phyloP scores from a whole-genome alignment of 2,797 vertebrate genomes.

The Poecile montanus region DNA sequence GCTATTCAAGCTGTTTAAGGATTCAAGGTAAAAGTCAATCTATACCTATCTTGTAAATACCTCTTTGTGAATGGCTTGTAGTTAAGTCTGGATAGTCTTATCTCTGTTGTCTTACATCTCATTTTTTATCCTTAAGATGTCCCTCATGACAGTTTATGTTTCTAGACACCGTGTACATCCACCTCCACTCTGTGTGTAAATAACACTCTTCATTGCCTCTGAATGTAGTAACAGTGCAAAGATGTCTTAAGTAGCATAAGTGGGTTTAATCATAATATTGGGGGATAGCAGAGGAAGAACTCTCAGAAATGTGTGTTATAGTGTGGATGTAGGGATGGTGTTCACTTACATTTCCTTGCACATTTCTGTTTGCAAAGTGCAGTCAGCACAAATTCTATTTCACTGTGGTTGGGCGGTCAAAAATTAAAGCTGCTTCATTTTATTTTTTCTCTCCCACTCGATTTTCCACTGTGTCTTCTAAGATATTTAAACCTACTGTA shows the following conservation, averaged over 20 bases:
- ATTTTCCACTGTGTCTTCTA: neutral
- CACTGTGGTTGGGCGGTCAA: neutral
- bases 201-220: neutral
- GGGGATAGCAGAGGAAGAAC: neutral
- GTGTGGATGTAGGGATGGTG: neutral
- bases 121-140: neutral
- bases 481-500: neutral
- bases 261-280: constrained; percentile 16
- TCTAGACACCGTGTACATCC: neutral
- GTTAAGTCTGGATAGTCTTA: neutral
- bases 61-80: neutral
- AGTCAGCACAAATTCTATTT: neutral
- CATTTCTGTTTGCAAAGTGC: neutral
- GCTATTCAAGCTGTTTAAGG: neutral
- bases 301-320: neutral
- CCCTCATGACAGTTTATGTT: neutral
- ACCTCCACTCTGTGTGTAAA: neutral
- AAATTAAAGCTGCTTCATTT: neutral
- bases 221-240: neutral
- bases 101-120: neutral
- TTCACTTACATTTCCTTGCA: neutral
- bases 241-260: constrained; percentile 4
- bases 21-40: neutral
- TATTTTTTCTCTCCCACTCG: rapidly evolving
- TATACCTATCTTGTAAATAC: neutral